Evolutionary conservation across 2,113 vertebrate species (phyloP), one percentile per base, ranked within the genome.

Genomic region (Ranitomeya imitator): DNA sequence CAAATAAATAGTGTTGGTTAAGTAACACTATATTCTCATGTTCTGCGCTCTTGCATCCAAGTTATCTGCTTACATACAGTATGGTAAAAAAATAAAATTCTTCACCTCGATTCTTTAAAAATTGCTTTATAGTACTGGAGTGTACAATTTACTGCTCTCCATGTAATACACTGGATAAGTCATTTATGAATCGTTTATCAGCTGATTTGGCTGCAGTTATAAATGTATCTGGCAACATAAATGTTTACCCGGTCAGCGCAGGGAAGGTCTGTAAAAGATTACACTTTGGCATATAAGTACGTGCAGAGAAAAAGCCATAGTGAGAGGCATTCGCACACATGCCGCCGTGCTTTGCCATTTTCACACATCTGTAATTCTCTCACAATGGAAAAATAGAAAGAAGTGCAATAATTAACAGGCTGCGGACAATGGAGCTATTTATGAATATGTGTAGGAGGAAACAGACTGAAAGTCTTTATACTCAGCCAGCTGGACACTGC

Each of bases 351-450:
- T 16, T 74, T 10, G 45, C 51, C 23, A 21, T 45, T 79, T 79
- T 59, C 45, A 80, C 79, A 60, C 57, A 60, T 60, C 79, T 80
- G 79, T 52, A 26, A 80, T 31, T 26, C 67, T 31, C 23, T 26
- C 67, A 71, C n/a, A 57, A 57, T 79, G 52, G 77, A 79, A 79
- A 79, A 57, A 31, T 23, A 79, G 15, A 79, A 57, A 7, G 74
- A 77, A 79, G 52, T 80, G 26, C 52, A 59, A 80, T 31, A 59
- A 80, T 59, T 57, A 80, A 15, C 23, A 80, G 79, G 55, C 55
- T 16, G n/a, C n/a, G 45, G 79, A 80, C 79, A 80, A 80, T 59
- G 23, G 54, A 59, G 54, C 79, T 80, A 80, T 80, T 80, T 80
- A 59, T 59, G 79, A 80, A 59, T 59, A 60, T 60, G 55, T 59